Conservation (phyloP, 2,888 invertebrate species). For the Stegana nigrithorax region DNA sequence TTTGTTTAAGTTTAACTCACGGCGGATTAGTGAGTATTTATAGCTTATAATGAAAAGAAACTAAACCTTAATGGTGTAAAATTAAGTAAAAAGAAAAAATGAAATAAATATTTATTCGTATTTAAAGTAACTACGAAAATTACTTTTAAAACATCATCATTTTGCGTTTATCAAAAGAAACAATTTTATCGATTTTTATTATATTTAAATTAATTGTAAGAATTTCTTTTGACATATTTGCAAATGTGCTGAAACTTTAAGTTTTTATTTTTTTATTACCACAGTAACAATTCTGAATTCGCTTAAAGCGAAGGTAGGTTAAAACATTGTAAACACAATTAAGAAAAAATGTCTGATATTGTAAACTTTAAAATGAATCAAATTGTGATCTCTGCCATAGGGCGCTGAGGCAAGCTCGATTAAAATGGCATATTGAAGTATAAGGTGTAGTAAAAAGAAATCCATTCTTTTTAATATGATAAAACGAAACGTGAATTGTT, state of each 20-base stretch:
- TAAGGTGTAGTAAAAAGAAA: too few species aligned
- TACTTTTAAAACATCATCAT: neutral
- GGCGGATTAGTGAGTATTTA: neutral
- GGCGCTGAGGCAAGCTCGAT: too few species aligned
- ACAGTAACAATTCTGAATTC: slow-evolving; percentile 22
- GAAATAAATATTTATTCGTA: slow-evolving; percentile 11
- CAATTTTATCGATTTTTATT: neutral
- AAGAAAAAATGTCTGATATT: too few species aligned
- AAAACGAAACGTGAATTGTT: too few species aligned
- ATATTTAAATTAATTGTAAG: slow-evolving; percentile 29
- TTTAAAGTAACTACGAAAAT: neutral
- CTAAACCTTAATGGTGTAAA: slow-evolving; percentile 12
- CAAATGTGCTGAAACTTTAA: neutral
- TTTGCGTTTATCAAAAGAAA: neutral
- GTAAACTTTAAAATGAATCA: too few species aligned
- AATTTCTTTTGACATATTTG: neutral
- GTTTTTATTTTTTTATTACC: too few species aligned
- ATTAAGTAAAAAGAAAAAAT: neutral
- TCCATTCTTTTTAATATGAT: too few species aligned
- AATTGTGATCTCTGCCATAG: too few species aligned
- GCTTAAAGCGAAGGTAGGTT: too few species aligned
- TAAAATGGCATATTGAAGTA: too few species aligned
- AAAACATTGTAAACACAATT: too few species aligned
- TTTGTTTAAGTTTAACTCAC: neutral
- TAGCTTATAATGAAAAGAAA: neutral